Percentiles rank a stretch among this genome's conserved stretches.
phyloP scores from a whole-genome alignment of 2,113 vertebrate genomes.

The Stictonetta naevosa region DNA sequence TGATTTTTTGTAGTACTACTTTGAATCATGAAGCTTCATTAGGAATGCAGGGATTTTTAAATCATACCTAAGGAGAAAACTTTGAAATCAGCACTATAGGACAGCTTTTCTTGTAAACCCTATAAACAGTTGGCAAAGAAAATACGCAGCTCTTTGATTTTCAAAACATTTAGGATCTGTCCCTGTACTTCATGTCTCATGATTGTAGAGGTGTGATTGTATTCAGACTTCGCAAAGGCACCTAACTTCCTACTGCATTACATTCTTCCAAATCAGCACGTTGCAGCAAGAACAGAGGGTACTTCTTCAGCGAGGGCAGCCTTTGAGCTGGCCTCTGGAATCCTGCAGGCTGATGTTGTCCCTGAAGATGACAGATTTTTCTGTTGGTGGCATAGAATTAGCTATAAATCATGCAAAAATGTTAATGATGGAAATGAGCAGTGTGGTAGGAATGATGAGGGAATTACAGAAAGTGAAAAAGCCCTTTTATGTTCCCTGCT shows the following conservation, averaged over 20 bases:
- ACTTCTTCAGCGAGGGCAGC: neutral
- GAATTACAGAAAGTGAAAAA: neutral
- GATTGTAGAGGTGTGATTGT: neutral
- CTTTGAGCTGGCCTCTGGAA: neutral
- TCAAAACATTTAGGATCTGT: neutral
- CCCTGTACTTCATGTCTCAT: neutral
- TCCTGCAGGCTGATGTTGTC: neutral
- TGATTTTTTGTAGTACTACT: neutral
- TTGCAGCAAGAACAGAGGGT: neutral
- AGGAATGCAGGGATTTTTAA: neutral
- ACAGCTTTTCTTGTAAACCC: neutral
- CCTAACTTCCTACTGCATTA: neutral
- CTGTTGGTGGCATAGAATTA: neutral
- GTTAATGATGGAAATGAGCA: neutral
- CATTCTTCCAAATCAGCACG: rapidly evolving
- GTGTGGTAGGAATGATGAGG: neutral
- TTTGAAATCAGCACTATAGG: neutral
- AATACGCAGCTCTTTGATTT: neutral
- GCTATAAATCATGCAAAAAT: neutral
- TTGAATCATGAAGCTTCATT: neutral
- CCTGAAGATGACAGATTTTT: neutral
- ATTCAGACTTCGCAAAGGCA: neutral
- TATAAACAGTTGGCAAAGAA: neutral
- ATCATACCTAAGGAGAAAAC: neutral
- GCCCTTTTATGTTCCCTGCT: neutral